Evolutionary conservation across 2,113 vertebrate genomes (phyloP), one percentile per base, ranked within the genome.

Genomic region (Brachyhypopomus occidentalis): DNA sequence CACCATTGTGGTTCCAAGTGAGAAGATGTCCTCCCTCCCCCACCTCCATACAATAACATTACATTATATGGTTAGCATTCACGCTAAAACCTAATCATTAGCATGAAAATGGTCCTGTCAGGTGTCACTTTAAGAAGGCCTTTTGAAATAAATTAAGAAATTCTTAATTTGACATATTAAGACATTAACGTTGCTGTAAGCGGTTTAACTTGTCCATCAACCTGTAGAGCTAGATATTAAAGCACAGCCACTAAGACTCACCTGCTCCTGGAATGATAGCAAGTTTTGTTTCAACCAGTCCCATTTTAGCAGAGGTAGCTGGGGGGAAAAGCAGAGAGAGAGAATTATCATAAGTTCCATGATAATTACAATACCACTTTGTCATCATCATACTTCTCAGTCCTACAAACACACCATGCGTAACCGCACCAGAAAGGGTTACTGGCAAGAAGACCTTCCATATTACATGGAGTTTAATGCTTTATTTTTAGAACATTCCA

Each of bases 211-310:
- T 56, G 19, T 5, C 19, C 20, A 56, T 52, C 12, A 30, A 67
- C 9, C 56, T 19, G 58, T 30, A 64, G 11, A 63, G 23, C n/a
- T 8, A 22, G 8, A 34, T 1, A 30, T 30, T 25, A 16, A 45
- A 56, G 64, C 8, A 60, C 4, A 71, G 14, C 8, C 1, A 78
- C 52, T 11, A 73, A 41, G 4, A 8, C 94, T 92, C 94, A 98
- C 97, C 97, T 94, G 95, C 97, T 87, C 97, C 97, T 41, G 96
- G 96, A 92, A 97, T 97, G 79, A 98, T 97, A 0, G 96, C 98
- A 85, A 99, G 84, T 88, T 97, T 98, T 5, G 98, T 95, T 91
- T 99, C 98, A 78, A 98, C 96, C 3, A 99, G 90, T 75, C 98
- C 98, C 97, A 99, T 96, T 91, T 98, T 98, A 4, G 98, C 96